Percentiles rank a stretch among this genome's conserved stretches.
Conservation (phyloP, 2,888 invertebrate species). For the Eristalis pertinax region DNA sequence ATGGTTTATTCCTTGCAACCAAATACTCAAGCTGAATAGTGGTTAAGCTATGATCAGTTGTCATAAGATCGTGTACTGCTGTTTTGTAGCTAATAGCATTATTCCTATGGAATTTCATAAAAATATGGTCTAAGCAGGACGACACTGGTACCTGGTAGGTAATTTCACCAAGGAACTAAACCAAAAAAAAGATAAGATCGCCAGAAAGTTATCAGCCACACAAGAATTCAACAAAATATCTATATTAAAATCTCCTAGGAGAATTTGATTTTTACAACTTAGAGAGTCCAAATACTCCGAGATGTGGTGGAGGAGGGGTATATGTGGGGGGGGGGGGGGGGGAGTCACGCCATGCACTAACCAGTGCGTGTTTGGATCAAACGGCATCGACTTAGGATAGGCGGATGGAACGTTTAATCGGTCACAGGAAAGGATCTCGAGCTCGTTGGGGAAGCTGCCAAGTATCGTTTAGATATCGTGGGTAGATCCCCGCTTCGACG, state of each 20-base stretch:
- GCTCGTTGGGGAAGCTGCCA: too few species aligned
- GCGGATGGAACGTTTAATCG: too few species aligned
- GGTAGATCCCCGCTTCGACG: too few species aligned
- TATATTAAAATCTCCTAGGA: slow-evolving; percentile 5
- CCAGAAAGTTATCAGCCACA: too few species aligned
- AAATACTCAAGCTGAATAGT: slow-evolving; percentile 3
- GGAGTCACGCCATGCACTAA: too few species aligned
- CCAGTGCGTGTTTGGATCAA: too few species aligned
- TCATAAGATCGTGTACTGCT: background rate
- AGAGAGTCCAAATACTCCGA: background rate
- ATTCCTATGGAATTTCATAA: slow-evolving; percentile 28
- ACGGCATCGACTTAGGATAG: too few species aligned
- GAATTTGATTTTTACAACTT: slow-evolving; percentile 1
- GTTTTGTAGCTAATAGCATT: slow-evolving; percentile 6
- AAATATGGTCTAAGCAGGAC: slow-evolving; percentile 27
- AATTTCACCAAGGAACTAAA: slow-evolving; percentile 8
- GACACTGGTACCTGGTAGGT: background rate
- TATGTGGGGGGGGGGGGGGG: too few species aligned
- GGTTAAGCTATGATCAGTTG: slow-evolving; percentile 29
- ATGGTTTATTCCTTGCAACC: background rate
- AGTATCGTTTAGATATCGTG: too few species aligned
- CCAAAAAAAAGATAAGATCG: slow-evolving; percentile 1
- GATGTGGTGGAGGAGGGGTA: too few species aligned
- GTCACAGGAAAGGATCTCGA: too few species aligned
- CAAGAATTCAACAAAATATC: background rate